These are phyloP conservation scores for Aporophyla lueneburgensis DNA, from an alignment of 2,888 invertebrate species.

Conservation along the genomic window DNA sequence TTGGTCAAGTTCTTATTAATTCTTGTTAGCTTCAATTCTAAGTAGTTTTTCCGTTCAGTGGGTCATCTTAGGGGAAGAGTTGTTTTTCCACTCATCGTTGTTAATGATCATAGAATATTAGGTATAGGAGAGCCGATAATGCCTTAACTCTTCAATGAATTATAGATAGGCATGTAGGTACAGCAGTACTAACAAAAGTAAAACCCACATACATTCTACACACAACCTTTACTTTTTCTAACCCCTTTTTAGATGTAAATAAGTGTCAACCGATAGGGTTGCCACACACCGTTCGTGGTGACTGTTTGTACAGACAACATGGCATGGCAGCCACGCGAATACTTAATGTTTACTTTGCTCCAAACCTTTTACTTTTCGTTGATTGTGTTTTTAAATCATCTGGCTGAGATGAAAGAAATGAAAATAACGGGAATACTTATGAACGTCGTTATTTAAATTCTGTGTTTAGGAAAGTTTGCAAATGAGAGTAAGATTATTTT, in stretches of 20 bases:
- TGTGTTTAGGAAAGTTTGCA: constrained; percentile 11
- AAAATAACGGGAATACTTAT: constrained; percentile 37
- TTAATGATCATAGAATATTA: too few species aligned
- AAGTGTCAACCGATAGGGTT: constrained; percentile 73
- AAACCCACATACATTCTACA: constrained; percentile 32
- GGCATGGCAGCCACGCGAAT: constrained; percentile 61
- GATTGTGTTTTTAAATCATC: constrained; percentile 82
- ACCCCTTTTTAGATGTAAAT: constrained; percentile 81
- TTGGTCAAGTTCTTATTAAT: too few species aligned
- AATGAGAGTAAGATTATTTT: constrained; percentile 35
- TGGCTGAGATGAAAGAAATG: constrained; percentile 66
- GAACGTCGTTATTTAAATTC: constrained; percentile 50
- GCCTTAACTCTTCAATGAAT: neutral
- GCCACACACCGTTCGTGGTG: constrained; percentile 51
- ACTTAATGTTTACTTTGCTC: constrained; percentile 68
- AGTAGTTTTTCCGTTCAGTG: too few species aligned
- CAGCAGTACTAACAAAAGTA: constrained; percentile 13
- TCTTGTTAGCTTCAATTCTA: too few species aligned
- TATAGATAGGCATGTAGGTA: neutral
- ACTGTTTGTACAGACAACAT: constrained; percentile 75
- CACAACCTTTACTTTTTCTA: constrained; percentile 69
- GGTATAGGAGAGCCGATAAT: too few species aligned
- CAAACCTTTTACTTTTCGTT: constrained; percentile 76
- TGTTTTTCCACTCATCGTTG: too few species aligned
- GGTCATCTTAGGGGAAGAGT: too few species aligned